phyloP scores from a whole-genome alignment of 2,113 vertebrate genomes.

The Cynopterus brachyotis region DNA sequence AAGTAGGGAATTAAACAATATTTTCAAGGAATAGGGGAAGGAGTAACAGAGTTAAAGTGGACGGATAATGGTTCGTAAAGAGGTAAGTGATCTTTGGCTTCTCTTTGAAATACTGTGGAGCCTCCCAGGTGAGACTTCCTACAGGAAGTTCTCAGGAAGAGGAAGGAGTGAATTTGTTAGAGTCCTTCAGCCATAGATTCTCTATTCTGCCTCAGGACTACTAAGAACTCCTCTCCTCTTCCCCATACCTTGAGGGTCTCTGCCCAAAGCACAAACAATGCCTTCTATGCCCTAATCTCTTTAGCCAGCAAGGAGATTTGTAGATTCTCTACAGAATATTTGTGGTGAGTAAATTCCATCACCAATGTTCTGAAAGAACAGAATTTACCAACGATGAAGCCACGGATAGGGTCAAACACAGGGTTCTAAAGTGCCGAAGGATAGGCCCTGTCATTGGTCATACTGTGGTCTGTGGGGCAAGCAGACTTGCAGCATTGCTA shows the following conservation, averaged over 20 bases:
- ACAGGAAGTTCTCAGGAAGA: not conserved
- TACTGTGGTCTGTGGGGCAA: not conserved
- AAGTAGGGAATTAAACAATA: not conserved
- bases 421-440: not conserved
- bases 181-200: not conserved
- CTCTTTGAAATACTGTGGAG: not conserved
- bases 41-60: not conserved
- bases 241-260: not conserved
- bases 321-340: too few relatives aligned
- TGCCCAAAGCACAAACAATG: not conserved
- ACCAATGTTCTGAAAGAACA: not conserved
- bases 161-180: not conserved
- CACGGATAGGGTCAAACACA: too few relatives aligned
- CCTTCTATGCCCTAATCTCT: not conserved
- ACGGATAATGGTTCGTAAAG: not conserved
- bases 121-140: not conserved
- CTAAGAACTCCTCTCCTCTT: not conserved
- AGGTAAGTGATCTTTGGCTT: not conserved
- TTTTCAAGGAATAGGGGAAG: not conserved
- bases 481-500: not conserved
- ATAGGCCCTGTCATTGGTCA: not conserved
- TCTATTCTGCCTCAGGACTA: not conserved
- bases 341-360: not conserved
- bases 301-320: not conserved
- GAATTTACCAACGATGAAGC: slow-evolving; percentile 1